Percentiles rank a stretch among this genome's conserved stretches.
Evolutionary conservation across 2,888 invertebrate species (phyloP).

Genomic region (Plusia festucae): DNA sequence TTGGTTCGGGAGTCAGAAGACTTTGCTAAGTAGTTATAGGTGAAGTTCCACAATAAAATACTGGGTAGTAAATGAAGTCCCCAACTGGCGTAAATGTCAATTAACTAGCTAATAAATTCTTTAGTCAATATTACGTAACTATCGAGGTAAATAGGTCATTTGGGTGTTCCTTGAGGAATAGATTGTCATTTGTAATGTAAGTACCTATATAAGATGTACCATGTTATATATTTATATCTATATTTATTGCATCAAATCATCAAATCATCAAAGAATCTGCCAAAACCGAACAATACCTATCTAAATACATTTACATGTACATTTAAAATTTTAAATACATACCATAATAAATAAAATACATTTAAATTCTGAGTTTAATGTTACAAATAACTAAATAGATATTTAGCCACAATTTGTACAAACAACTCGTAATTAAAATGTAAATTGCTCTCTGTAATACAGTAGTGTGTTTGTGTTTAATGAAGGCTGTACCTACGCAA

Average conservation of each 20-base stretch:
- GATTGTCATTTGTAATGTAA: neutral
- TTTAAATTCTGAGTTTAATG: too few species aligned
- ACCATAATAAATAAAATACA: too few species aligned
- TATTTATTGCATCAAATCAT: too few species aligned
- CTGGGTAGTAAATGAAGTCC: slow-evolving; percentile 44
- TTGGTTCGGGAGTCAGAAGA: slow-evolving; percentile 41
- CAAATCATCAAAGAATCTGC: too few species aligned
- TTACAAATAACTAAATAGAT: neutral
- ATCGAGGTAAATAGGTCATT: slow-evolving; percentile 20
- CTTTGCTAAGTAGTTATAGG: slow-evolving; percentile 55
- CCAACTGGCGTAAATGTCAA: slow-evolving; percentile 24
- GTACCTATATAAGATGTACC: too few species aligned
- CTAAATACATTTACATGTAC: too few species aligned
- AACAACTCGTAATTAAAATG: slow-evolving; percentile 40
- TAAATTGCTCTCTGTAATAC: slow-evolving; percentile 26
- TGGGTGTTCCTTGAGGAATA: neutral
- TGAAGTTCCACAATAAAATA: slow-evolving; percentile 57
- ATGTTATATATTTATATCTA: too few species aligned
- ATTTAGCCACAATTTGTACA: slow-evolving; percentile 7
- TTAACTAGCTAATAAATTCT: slow-evolving; percentile 25
- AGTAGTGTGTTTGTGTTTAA: slow-evolving; percentile 34
- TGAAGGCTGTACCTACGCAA: slow-evolving; percentile 40
- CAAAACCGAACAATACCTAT: neutral
- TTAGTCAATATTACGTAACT: slow-evolving; percentile 13
- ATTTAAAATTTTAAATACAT: too few species aligned